Evolutionary conservation across 2,113 vertebrate genomes (phyloP).

Genomic region (Alouatta palliata): DNA sequence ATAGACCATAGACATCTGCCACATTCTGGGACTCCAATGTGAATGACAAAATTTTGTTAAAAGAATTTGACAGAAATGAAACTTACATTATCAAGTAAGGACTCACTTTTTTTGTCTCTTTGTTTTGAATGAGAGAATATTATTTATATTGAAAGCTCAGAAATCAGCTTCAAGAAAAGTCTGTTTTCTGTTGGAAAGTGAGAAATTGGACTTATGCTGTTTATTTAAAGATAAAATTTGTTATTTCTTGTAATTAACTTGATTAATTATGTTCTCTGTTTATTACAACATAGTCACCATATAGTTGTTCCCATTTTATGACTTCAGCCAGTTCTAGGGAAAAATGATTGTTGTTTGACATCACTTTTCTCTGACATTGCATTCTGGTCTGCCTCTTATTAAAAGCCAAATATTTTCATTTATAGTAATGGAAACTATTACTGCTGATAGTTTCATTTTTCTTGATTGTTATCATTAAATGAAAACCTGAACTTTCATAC

Average conservation of each 20-base stretch:
- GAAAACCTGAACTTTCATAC: conserved; percentile 42
- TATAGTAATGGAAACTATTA: conserved; percentile 29
- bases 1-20: background rate
- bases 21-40: background rate
- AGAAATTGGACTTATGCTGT: background rate
- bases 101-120: background rate
- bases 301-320: background rate
- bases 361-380: background rate
- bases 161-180: accelerated
- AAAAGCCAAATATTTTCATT: conserved; percentile 56
- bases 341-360: background rate
- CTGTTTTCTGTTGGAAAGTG: background rate
- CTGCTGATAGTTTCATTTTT: conserved; percentile 38
- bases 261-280: background rate
- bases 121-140: background rate
- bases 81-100: background rate
- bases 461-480: conserved; percentile 70
- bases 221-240: conserved; percentile 6
- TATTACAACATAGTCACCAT: background rate
- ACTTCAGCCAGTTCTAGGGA: background rate
- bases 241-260: conserved; percentile 23
- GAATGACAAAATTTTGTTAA: background rate
- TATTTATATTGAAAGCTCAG: background rate
- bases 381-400: conserved; percentile 25
- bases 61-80: background rate